A percentile compares a stretch with the other conserved stretches of the same genome.
phyloP scores from a whole-genome alignment of 2,888 invertebrate genomes.

The Ypsolopha scabrella region DNA sequence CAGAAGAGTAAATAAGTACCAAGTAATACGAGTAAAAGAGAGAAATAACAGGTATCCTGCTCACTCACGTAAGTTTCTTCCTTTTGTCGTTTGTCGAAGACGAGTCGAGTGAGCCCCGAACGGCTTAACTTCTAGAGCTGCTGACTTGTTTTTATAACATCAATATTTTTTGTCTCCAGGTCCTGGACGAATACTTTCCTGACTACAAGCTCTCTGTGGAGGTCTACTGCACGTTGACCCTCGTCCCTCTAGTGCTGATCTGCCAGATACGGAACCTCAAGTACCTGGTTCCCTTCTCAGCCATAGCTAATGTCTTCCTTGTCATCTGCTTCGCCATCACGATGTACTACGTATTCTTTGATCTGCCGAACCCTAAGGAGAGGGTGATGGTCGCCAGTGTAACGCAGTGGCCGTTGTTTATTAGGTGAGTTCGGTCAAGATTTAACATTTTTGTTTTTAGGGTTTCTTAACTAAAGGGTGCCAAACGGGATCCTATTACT shows the following conservation, averaged over 20 bases:
- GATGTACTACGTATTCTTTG: constrained; percentile 81
- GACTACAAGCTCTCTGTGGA: constrained; percentile 65
- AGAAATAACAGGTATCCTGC: no score
- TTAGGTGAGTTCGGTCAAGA: constrained; percentile 57
- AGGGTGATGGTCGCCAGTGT: constrained; percentile 60
- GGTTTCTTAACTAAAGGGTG: no score
- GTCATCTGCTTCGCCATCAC: constrained; percentile 83
- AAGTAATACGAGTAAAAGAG: no score
- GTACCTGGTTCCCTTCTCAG: constrained; percentile 89
- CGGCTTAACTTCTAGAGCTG: no score
- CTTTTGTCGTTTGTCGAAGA: no score
- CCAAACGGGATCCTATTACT: no score
- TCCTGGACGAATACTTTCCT: constrained; percentile 53
- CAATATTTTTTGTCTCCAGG: constrained; percentile 35
- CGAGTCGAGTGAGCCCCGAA: no score
- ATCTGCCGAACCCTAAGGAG: constrained; percentile 46
- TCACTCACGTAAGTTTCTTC: no score
- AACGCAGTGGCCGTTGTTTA: constrained; percentile 84
- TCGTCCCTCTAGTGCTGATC: constrained; percentile 77
- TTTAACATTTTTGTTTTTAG: no score
- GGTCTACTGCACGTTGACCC: constrained; percentile 74
- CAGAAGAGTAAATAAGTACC: no score
- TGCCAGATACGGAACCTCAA: constrained; percentile 83
- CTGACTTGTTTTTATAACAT: no score
- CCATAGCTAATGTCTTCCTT: constrained; percentile 86